These are phyloP conservation scores for Pangasius larnaudii DNA, from an alignment of 2,797 vertebrate species.

Conservation along the genomic window DNA sequence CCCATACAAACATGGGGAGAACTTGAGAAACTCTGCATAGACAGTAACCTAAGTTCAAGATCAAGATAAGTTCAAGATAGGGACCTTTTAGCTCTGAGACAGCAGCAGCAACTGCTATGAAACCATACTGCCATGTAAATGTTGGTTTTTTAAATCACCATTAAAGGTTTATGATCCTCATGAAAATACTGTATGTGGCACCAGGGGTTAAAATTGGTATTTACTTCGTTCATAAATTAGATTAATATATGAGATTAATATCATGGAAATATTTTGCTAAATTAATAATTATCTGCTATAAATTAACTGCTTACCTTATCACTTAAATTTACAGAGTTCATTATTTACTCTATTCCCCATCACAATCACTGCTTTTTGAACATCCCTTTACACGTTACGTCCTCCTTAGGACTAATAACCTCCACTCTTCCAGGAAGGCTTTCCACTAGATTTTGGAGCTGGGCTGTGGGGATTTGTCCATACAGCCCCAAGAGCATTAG, in stretches of 20 bases:
- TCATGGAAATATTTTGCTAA: neutral
- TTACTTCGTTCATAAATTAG: neutral
- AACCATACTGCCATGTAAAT: slow-evolving; percentile 27
- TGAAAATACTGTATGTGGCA: neutral
- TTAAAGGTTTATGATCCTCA: neutral
- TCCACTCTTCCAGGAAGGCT: neutral
- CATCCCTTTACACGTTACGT: too few species aligned
- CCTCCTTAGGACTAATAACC: neutral
- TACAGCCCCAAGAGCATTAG: neutral
- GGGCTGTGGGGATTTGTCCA: neutral
- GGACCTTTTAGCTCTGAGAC: neutral
- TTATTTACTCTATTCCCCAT: neutral
- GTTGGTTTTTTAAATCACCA: neutral
- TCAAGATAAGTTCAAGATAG: neutral
- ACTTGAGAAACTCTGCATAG: neutral
- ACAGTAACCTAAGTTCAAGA: neutral
- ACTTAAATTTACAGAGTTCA: neutral
- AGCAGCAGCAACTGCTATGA: slow-evolving; percentile 30
- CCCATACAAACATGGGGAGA: neutral
- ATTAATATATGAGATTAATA: neutral
- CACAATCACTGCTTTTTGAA: too few species aligned
- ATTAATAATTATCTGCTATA: neutral
- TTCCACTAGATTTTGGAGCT: neutral
- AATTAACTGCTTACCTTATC: neutral
- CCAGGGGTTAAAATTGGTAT: neutral